Percentiles rank a stretch among this genome's conserved stretches.
phyloP scores from a whole-genome alignment of 2,113 vertebrate genomes.

The Lota lota region DNA sequence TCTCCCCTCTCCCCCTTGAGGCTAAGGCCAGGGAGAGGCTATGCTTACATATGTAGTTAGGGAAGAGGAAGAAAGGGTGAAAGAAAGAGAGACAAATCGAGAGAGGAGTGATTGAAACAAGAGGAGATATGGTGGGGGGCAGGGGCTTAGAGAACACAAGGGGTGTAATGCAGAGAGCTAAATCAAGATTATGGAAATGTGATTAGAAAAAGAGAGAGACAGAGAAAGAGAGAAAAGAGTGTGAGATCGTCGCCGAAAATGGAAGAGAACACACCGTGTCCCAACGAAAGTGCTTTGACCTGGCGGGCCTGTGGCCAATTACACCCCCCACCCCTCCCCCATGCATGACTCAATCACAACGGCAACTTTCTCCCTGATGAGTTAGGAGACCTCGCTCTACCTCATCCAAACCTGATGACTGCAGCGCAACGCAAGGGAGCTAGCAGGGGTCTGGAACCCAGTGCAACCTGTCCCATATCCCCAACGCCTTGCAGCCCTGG shows the following conservation, averaged over 20 bases:
- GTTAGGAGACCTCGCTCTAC: constrained; percentile 52
- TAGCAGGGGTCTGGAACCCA: constrained; percentile 48
- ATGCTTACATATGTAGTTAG: constrained; percentile 27
- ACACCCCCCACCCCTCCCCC: constrained; percentile 57
- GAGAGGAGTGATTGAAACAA: constrained; percentile 1
- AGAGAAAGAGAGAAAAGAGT: too few relatives aligned
- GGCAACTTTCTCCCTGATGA: constrained; percentile 60
- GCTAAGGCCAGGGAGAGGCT: constrained; percentile 64
- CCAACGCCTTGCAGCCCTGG: too few relatives aligned
- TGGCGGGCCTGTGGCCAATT: constrained; percentile 67
- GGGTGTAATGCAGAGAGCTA: constrained; percentile 37
- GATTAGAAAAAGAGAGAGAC: too few relatives aligned
- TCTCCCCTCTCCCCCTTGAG: background rate
- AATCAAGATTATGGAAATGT: constrained; percentile 18
- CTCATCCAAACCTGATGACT: constrained; percentile 55
- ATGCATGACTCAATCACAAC: constrained; percentile 67
- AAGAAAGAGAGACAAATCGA: constrained; percentile 19
- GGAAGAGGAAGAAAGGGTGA: constrained; percentile 21
- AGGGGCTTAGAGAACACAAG: constrained; percentile 29
- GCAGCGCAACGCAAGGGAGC: constrained; percentile 43
- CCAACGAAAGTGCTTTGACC: constrained; percentile 67
- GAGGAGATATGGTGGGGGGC: background rate
- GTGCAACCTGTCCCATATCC: background rate
- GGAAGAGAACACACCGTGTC: constrained; percentile 51
- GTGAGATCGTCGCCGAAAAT: background rate